Evolutionary conservation across 2,113 vertebrate genomes (phyloP), one percentile per base, ranked within the genome.

Genomic region (Platichthys stellatus): DNA sequence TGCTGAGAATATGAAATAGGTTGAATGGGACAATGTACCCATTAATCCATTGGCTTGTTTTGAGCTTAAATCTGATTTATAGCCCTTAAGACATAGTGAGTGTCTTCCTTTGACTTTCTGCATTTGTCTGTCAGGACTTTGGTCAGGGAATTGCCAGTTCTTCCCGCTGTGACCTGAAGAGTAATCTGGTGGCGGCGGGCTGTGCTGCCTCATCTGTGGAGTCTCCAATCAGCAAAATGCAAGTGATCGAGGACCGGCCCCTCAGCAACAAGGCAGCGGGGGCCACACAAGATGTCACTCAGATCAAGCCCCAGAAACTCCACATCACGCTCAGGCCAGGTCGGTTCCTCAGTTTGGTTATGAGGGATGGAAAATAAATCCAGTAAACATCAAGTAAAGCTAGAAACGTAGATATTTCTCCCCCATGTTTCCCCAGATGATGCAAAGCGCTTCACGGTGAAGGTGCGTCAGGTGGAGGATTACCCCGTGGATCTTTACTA

Each of bases 401-500:
- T 11, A 58, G 12, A 28, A 58, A 24, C 14, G 6, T 54, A 0
- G 53, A 28, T 40, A 9, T 73, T 61, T 63, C 24, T 66, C 31
- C 21, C 11, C 31, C 31, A 31, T 31, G 31, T 31, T 31, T 31
- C 6, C 31, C 38, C 87, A 99, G 98, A 98, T 85, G 98, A 97
- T 75, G 95, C 97, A 1, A 94, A 96, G 90, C 94, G 70, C 5
- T 99, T 99, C 87, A 95, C 88, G 0, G 83, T 99, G 70, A 94
- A 96, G 89, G 98, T 98, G 73, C 95, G 97, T 2, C 98, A 99
- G 89, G 97, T 99, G 21, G 97, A 98, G 72, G 98, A 99, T 91
- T 99, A 99, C 82, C 98, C 98, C 0, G 96, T 99, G 66, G 98
- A 99, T 60, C 97, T 99, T 80, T 99, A 99, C 90, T 99, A 99